These are phyloP conservation scores for Sepiola atlantica DNA, from an alignment of 2,888 invertebrate species.

Conservation along the genomic window DNA sequence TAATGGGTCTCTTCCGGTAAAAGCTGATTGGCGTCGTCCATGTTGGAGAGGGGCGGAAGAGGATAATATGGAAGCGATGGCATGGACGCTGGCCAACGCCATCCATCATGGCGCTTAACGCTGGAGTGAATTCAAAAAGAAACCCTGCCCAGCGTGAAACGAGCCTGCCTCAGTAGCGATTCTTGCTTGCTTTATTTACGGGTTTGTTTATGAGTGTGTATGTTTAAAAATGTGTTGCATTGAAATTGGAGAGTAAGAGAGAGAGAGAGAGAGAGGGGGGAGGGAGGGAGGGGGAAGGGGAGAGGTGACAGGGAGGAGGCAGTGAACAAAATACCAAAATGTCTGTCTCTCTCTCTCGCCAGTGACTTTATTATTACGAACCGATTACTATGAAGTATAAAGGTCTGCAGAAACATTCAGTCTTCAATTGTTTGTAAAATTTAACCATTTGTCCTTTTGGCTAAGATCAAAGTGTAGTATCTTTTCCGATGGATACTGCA, in stretches of 20 bases:
- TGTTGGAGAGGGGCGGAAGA: background rate
- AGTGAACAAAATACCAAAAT: too few species aligned
- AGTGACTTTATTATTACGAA: too few species aligned
- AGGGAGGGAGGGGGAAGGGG: too few species aligned
- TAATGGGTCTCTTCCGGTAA: background rate
- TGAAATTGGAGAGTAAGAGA: background rate
- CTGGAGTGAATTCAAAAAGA: constrained; percentile 15
- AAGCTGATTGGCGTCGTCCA: background rate
- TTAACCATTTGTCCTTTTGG: too few species aligned
- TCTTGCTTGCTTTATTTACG: background rate
- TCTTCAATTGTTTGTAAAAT: too few species aligned
- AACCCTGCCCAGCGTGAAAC: constrained; percentile 7
- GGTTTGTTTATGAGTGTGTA: background rate
- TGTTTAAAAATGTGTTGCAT: background rate
- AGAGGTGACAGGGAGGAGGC: too few species aligned
- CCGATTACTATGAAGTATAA: background rate
- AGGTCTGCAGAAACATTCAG: background rate
- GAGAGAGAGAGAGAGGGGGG: too few species aligned
- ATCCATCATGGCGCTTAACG: constrained; percentile 32
- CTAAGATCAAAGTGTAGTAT: too few species aligned
- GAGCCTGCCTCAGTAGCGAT: background rate
- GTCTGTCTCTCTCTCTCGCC: too few species aligned
- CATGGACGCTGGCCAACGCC: background rate
- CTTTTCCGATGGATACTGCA: too few species aligned
- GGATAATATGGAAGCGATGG: background rate